Evolutionary conservation across 1,140 invertebrate species (phyloP).

Genomic region (Schlechtendalia chinensis): DNA sequence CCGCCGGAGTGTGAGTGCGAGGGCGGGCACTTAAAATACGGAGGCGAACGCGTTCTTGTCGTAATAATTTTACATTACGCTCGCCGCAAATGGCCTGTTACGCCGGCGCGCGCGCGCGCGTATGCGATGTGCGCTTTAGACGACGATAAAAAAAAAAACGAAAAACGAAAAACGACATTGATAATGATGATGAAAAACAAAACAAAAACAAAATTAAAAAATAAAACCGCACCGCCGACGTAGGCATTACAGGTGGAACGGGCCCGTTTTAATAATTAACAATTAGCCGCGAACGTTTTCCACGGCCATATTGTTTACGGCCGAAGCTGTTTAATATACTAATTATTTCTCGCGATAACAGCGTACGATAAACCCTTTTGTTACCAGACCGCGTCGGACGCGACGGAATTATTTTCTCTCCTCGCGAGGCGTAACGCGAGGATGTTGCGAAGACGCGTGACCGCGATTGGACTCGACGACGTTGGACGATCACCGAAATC

Average conservation of each 20-base stretch:
- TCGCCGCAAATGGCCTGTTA: conserved; percentile 37
- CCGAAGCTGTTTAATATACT: neutral
- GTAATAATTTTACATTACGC: conserved; percentile 40
- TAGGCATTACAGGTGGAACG: conserved; percentile 2
- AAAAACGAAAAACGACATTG: conserved; percentile 14
- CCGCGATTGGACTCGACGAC: no score
- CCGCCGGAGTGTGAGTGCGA: neutral
- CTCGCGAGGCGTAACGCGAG: no score
- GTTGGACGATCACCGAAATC: no score
- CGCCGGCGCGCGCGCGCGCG: neutral
- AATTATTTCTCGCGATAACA: no score
- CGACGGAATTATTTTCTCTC: no score
- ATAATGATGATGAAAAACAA: conserved; percentile 40
- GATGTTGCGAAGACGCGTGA: no score
- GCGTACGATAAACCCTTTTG: no score
- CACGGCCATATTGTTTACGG: neutral
- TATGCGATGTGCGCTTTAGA: conserved; percentile 15
- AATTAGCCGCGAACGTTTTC: neutral
- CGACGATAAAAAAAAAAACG: neutral
- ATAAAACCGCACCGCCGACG: neutral
- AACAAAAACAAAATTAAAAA: neutral
- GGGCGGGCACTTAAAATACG: conserved; percentile 10
- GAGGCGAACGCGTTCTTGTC: conserved; percentile 29
- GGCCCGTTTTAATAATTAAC: conserved; percentile 25
- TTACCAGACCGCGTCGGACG: no score